Conservation (phyloP, 2,113 vertebrate species). For the Theristicus caerulescens region DNA sequence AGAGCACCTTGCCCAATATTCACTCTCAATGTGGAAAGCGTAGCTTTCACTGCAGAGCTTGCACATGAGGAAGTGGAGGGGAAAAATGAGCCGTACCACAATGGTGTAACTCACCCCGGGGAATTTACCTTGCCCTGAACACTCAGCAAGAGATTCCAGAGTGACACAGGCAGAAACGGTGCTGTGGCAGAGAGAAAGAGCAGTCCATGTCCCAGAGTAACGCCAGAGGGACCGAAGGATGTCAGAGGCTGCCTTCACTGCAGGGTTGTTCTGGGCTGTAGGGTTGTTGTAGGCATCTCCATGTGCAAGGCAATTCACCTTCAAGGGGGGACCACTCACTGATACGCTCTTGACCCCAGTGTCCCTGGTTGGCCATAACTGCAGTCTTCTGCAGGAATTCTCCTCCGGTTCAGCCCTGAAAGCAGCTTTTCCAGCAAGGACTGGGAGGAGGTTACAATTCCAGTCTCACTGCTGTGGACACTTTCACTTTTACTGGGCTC, state of each 20-base stretch:
- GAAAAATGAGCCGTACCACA: background rate
- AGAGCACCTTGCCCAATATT: background rate
- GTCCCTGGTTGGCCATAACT: background rate
- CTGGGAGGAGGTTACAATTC: background rate
- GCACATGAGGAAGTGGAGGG: background rate
- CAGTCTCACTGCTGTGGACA: background rate
- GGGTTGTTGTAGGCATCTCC: background rate
- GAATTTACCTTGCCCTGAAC: background rate
- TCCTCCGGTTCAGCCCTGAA: background rate
- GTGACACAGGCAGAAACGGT: background rate
- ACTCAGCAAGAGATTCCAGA: background rate
- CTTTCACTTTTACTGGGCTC: background rate
- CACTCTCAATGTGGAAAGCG: background rate
- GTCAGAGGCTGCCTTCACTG: background rate
- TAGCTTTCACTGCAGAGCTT: background rate
- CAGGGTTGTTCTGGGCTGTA: too few relatives aligned
- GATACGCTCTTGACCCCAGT: rapidly evolving
- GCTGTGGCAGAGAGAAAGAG: background rate
- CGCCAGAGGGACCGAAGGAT: background rate
- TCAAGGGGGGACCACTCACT: background rate
- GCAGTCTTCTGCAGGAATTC: background rate
- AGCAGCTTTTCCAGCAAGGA: background rate
- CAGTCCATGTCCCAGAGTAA: rapidly evolving
- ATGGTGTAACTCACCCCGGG: background rate
- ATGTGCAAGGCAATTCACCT: background rate